Conservation (phyloP, 2,797 vertebrate genomes). For the Pampus argenteus region DNA sequence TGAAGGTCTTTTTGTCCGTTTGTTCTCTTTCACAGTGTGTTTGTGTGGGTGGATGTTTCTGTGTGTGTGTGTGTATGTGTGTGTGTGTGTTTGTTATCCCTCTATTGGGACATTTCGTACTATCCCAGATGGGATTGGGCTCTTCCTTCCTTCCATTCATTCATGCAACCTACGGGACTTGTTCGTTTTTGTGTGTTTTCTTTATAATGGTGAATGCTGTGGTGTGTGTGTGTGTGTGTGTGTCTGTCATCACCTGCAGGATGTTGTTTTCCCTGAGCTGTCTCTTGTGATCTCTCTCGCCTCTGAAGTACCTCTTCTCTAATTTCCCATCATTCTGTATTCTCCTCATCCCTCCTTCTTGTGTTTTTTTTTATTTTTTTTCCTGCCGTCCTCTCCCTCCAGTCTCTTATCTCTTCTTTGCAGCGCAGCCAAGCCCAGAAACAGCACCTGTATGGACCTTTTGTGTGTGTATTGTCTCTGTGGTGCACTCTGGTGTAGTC, state of each 20-base stretch:
- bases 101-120: conserved; percentile 49
- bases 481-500: conserved; percentile 25
- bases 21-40: conserved; percentile 38
- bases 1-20: conserved; percentile 65
- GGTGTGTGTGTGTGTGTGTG: conserved; percentile 10
- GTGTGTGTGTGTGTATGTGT: conserved; percentile 25
- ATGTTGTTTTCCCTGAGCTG: conserved; percentile 68
- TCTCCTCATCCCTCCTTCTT: conserved; percentile 46
- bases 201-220: conserved; percentile 52
- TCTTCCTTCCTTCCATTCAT: conserved; percentile 56
- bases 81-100: conserved; percentile 23
- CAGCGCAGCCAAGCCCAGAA: conserved; percentile 59
- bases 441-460: conserved; percentile 49
- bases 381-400: conserved; percentile 32
- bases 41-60: conserved; percentile 16
- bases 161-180: conserved; percentile 49
- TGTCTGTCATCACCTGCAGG: conserved; percentile 66
- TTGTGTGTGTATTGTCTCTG: conserved; percentile 21
- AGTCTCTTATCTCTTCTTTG: conserved; percentile 69
- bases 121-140: conserved; percentile 53
- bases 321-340: conserved; percentile 66
- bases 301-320: conserved; percentile 62
- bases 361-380: conserved; percentile 21
- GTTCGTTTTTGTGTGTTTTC: conserved; percentile 61
- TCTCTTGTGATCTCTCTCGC: conserved; percentile 67